phyloP scores from a whole-genome alignment of 2,888 invertebrate genomes.

The Tethea ocularis region DNA sequence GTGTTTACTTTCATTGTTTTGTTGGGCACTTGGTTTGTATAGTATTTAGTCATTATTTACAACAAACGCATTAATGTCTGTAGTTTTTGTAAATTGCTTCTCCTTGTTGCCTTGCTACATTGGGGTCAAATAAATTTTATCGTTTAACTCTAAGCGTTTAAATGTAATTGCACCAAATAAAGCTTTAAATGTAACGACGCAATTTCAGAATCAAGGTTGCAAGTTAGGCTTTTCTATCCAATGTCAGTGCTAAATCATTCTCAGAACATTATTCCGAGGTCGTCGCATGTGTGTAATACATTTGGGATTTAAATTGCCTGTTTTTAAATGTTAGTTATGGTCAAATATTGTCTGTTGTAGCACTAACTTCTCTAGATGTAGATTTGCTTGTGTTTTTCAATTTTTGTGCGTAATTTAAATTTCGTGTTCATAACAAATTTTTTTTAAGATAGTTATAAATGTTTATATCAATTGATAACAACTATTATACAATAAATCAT shows the following conservation, averaged over 20 bases:
- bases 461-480: neutral
- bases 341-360: neutral
- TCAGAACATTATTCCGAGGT: slow-evolving; percentile 3
- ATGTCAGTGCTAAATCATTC: slow-evolving; percentile 14
- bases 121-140: neutral
- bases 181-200: slow-evolving; percentile 14
- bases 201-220: slow-evolving; percentile 24
- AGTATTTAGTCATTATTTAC: neutral
- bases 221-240: slow-evolving; percentile 24
- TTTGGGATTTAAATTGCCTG: neutral
- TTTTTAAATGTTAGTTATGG: neutral
- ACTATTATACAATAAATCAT: neutral
- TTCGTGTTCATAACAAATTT: neutral
- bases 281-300: slow-evolving; percentile 6
- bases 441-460: too few relatives aligned
- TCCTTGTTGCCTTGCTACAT: neutral
- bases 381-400: neutral
- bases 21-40: neutral
- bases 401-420: neutral
- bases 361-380: neutral
- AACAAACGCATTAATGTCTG: neutral
- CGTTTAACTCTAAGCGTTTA: neutral
- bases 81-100: slow-evolving; percentile 2
- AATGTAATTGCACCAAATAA: neutral
- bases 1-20: slow-evolving; percentile 7